Percentiles rank a stretch among this genome's conserved stretches.
Evolutionary conservation across 2,113 vertebrate genomes (phyloP).

Genomic region (Patagioenas fasciata): DNA sequence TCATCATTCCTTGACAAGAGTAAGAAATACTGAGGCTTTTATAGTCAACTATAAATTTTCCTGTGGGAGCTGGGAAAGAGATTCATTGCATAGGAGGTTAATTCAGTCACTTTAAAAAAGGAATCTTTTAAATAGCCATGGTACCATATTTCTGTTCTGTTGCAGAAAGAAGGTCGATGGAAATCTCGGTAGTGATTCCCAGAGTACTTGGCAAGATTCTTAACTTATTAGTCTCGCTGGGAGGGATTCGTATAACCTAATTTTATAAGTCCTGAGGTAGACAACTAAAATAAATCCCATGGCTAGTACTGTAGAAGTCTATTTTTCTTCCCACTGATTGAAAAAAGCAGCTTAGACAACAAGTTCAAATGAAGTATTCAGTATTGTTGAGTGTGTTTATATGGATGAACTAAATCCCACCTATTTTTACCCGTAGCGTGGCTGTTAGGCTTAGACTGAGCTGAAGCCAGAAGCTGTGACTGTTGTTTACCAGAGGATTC

Average conservation of each 20-base stretch:
- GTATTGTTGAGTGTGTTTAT: background rate
- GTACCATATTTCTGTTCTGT: background rate
- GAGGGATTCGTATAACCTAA: background rate
- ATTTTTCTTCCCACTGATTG: background rate
- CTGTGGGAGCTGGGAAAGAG: background rate
- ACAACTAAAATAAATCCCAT: background rate
- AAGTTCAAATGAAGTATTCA: background rate
- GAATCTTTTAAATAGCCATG: background rate
- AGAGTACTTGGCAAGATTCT: background rate
- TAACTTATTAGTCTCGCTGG: background rate
- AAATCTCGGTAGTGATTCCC: constrained; percentile 5
- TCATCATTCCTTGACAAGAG: constrained; percentile 10
- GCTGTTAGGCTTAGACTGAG: background rate
- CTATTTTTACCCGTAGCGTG: background rate
- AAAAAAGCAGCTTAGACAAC: background rate
- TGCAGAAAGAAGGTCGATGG: background rate
- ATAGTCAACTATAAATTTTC: constrained; percentile 6
- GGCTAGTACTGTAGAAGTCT: background rate
- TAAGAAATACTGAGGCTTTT: constrained; percentile 30
- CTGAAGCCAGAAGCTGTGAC: background rate
- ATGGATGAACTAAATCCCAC: background rate
- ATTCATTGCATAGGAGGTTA: constrained; percentile 26
- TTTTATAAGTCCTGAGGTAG: background rate
- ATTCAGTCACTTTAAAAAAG: constrained; percentile 7
- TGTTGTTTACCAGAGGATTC: background rate